These are phyloP conservation scores for Littorina saxatilis DNA, from an alignment of 1,140 invertebrate species.

Conservation along the genomic window DNA sequence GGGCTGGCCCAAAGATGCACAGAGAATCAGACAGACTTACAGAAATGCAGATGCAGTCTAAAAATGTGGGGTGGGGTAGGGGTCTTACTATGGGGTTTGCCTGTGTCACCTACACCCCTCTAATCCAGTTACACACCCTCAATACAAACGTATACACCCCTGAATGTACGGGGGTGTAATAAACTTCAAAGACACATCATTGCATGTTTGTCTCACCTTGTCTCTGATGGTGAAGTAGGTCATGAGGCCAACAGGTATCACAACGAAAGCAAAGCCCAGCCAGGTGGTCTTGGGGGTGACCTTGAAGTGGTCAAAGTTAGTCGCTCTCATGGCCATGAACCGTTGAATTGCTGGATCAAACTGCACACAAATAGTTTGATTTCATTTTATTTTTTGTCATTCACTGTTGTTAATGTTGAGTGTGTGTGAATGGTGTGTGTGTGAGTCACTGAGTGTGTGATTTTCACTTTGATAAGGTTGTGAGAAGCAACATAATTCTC, in stretches of 20 bases:
- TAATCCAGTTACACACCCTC: too few relatives aligned
- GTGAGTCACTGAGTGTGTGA: not conserved
- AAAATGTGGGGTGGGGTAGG: too few relatives aligned
- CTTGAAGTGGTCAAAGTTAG: slow-evolving; percentile 82
- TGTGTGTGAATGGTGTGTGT: not conserved
- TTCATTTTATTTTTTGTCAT: not conserved
- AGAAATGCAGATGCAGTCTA: too few relatives aligned
- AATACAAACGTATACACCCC: too few relatives aligned
- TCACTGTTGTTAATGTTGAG: not conserved
- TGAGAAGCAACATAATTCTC: too few relatives aligned
- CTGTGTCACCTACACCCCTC: too few relatives aligned
- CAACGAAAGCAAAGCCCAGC: slow-evolving; percentile 73
- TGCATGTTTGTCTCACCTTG: not conserved
- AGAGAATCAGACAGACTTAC: too few relatives aligned
- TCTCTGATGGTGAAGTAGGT: slow-evolving; percentile 10
- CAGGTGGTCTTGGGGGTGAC: slow-evolving; percentile 80
- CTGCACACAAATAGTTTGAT: slow-evolving; percentile 78
- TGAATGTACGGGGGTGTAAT: too few relatives aligned
- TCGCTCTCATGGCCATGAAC: slow-evolving; percentile 82
- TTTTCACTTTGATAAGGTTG: too few relatives aligned
- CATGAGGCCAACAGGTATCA: slow-evolving; percentile 15
- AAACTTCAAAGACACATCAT: too few relatives aligned
- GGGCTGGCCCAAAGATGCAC: too few relatives aligned
- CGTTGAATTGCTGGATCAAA: slow-evolving; percentile 85
- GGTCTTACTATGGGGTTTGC: too few relatives aligned